Evolutionary conservation across 2,113 vertebrate genomes (phyloP), one percentile per base, ranked within the genome.

Genomic region (Siniperca knerii): DNA sequence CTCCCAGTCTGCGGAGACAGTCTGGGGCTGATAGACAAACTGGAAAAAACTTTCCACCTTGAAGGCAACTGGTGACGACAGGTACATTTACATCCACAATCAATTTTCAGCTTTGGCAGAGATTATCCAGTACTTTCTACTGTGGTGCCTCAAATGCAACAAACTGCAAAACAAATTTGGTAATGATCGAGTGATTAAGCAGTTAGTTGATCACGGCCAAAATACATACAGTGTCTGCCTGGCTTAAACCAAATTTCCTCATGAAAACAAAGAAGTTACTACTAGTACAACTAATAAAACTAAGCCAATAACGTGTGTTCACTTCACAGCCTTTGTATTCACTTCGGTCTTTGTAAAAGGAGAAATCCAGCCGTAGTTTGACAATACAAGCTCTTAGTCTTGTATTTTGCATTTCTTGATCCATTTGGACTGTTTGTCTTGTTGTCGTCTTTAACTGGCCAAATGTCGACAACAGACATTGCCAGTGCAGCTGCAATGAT

Each of bases 401-500:
- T 18, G 25, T 35, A 33, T 55, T 72, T 72, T 23, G 23, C 12
- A 40, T 55, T 69, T 58, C 23, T 4, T 21, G 13, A 35, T 44
- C 40, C 16, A 40, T 7, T 52, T 21, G 4, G 4, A 8, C 8
- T 5, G 0, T 50, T 85, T 16, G 42, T 71, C 50, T 37, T 42
- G 6, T 80, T 68, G 5, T 64, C 20, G 8, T 70, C 11, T 10
- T 29, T 20, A 10, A 6, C 13, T 75, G 21, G 18, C 23, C 46
- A 35, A 29, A 54, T 15, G 21, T 66, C 13, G 71, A 66, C 77
- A 33, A 10, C 23, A 75, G 13, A 48, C 44, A 0, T 16, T 9
- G 23, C n/a, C 66, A 33, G 57, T 35, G 75, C 70, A 85, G 83
- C 87, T 77, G 83, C 18, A 20, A 4, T 7, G 35, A 65, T 81